Base-by-base conservation (phyloP, 30 jellyfish, hydroid and myxozoan genomes). In the Aurelia sp. region DNA sequence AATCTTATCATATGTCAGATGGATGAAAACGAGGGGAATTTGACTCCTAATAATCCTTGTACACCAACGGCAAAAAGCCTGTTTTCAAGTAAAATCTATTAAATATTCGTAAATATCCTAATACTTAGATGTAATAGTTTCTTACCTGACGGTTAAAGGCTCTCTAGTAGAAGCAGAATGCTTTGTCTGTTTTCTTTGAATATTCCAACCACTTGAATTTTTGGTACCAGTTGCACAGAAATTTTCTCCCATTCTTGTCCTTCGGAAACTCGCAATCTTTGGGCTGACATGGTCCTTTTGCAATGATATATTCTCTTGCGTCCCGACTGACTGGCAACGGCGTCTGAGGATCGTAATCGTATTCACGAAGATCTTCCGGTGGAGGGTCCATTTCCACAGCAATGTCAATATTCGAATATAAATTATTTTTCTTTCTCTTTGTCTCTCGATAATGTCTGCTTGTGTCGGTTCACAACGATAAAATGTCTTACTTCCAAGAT, bases 321-420 rank as follows among this genome's bases (percentile, higher is more conserved):
- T 58, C 68, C 68, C 68, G 68, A 58, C 8, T 58, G 3, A 58
- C 68, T 7, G 68, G 68, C 68, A 58, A 58, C 68, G 68, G 68
- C 68, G 68, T 58, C 68, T 18, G 68, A 58, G 68, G 68, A 58
- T 58, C 68, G 68, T 58, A 58, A 20, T 58, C 68, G 68, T 58
- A 58, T 18, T 9, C 68, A 9, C 68, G 68, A 58, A 58, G 68
- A 58, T 58, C 68, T 4, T 58, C 68, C 8, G 4, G 68, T 58
- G 3, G 68, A n/a, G n/a, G n/a, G n/a, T n/a, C n/a, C 8, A 58
- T 3, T 5, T 16, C 27, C 68, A 18, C 8, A 58, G 68, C 48
- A 37, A 37, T 37, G 48, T 37, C 3, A 37, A 37, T 37, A 37
- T 37, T 37, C 6, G 48, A 3, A 6, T 6, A 6, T 3, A 37